Evolutionary conservation across 2,888 invertebrate species (phyloP).

Genomic region (Microctonus aethiopoides): DNA sequence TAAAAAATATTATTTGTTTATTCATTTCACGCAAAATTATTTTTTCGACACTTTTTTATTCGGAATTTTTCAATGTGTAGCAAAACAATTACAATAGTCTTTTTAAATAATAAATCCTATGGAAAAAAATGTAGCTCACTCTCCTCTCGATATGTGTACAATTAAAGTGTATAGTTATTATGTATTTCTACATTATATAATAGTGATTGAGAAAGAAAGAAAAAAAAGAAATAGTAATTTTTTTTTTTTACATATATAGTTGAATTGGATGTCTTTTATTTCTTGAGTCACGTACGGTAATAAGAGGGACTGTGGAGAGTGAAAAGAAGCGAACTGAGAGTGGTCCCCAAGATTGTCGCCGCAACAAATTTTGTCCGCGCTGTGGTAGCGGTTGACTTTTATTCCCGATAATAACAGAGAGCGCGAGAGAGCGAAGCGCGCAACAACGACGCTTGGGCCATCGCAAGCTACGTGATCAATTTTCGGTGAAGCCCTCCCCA

Average conservation of each 20-base stretch:
- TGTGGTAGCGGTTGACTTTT: conserved; percentile 66
- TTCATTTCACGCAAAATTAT: too few relatives aligned
- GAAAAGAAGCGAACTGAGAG: conserved; percentile 10
- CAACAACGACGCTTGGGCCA: conserved; percentile 23
- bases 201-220: not conserved
- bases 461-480: conserved; percentile 64
- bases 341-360: conserved; percentile 58
- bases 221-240: too few relatives aligned
- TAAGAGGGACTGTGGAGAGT: conserved; percentile 24
- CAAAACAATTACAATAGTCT: too few relatives aligned
- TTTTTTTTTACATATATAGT: not conserved
- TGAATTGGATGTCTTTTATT: not conserved
- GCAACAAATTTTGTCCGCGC: conserved; percentile 51
- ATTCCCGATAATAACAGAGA: conserved; percentile 67
- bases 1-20: too few relatives aligned
- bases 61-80: too few relatives aligned
- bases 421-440: conserved; percentile 28
- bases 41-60: too few relatives aligned
- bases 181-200: not conserved
- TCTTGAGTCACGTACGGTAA: conserved; percentile 30
- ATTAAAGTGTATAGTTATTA: too few relatives aligned
- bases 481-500: conserved; percentile 39
- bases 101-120: too few relatives aligned
- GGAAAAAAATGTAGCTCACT: too few relatives aligned
- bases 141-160: too few relatives aligned